These are phyloP conservation scores for Bubalus kerabau DNA, from an alignment of 2,113 vertebrate genomes.

Conservation along the genomic window DNA sequence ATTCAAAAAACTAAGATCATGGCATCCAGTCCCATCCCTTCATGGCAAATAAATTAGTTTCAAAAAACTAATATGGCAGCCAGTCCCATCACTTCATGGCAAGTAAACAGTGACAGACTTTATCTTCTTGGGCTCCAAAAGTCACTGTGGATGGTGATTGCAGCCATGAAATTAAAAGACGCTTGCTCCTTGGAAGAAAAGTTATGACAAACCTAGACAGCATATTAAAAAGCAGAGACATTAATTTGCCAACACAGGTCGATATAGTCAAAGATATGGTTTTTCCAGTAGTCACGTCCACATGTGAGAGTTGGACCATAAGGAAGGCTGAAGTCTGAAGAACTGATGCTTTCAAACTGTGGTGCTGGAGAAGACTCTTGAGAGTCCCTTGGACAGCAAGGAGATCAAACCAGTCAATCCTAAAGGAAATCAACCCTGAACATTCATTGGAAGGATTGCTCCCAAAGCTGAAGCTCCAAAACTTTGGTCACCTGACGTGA, in stretches of 20 bases:
- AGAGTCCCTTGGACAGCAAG: neutral
- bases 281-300: neutral
- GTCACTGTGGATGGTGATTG: neutral
- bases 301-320: neutral
- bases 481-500: no score
- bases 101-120: neutral
- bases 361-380: neutral
- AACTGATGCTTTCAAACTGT: neutral
- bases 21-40: neutral
- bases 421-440: no score
- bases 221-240: neutral
- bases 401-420: neutral
- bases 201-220: neutral
- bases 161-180: neutral
- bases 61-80: neutral
- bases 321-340: neutral
- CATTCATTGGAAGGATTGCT: no score
- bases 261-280: neutral
- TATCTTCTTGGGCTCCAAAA: neutral
- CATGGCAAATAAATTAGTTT: neutral
- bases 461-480: no score
- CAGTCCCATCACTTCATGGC: neutral
- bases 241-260: neutral
- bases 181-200: neutral
- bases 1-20: neutral